Base-by-base conservation (phyloP, 2,888 invertebrate genomes). In the Orchesellides sinensis region DNA sequence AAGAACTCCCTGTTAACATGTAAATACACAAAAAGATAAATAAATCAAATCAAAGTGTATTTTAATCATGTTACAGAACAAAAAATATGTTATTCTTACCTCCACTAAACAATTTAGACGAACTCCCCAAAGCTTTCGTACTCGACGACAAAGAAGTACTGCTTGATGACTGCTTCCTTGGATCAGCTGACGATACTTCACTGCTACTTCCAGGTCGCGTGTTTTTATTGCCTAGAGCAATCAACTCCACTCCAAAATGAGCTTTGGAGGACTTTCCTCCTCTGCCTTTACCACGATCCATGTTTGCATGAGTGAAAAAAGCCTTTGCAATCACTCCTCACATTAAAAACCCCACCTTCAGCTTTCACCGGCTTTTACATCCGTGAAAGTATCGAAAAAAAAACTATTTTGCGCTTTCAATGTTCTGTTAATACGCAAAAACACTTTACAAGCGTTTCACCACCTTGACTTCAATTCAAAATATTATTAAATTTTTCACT, bases 181-280 rank as follows among this genome's bases (percentile, higher is more conserved):
- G 14, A 6, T 79, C 72, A 8, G 68, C 45, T 29, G 69, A 52
- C 8, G 66, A 45, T 0, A 56, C 65, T 12, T 25, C 63, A 35
- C 40, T 40, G 32, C 65, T 59, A 27, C 40, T 77, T 54, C 63
- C 73, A n/a, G 61, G 47, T 1, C 65, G 66, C 3, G 54, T 77
- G 27, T 56, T 79, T 35, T 79, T 79, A 40, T n/a, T n/a, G 3
- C 87, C 87, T 12, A 87, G 45, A 0, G 87, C 84, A 70, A 87
- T 84, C 12, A 87, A 54, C 52, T 87, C 85, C n/a, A n/a, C 40
- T 10, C 85, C 85, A 2, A 84, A 83, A 35, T 83, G 83, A 10
- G 83, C 72, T 68, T 87, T 87, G 21, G 79, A 52, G 12, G 73
- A 69, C 40, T 84, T 84, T 0, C 84, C 84, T 14, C 65, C 54